Base-by-base conservation (phyloP, 2,113 vertebrate species). In the Rhinoptilus africanus region DNA sequence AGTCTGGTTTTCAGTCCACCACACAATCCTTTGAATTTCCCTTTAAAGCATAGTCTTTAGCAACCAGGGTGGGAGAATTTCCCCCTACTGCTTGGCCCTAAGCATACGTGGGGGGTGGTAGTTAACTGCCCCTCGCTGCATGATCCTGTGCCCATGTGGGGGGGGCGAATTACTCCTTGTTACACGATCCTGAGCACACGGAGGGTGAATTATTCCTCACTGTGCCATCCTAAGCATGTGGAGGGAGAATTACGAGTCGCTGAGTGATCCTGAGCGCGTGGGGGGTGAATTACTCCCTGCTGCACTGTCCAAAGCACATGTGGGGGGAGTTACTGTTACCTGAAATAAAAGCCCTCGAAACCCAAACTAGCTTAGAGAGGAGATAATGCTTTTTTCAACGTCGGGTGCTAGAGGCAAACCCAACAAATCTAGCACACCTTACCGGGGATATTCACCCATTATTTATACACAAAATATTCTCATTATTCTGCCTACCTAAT, bases 41-140 rank as follows among this genome's bases (percentile, higher is more conserved):
- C 45, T 3, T 24, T 13, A 32, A 0, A 11, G 14, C 21, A 15
- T 2, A 3, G 45, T 1, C 34, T 23, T 12, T 4, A 22, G 3
- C 23, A 50, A 7, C 7, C 2, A 1, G 1, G 12, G 15, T 12
- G 3, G 27, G 12, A 5, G 9, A 17, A 57, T 11, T 12, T 20
- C 19, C 23, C 39, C 19, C 14, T 7, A 6, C 2, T n/a, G 30
- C 41, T 9, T 2, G 4, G 14, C 4, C 20, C 12, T 4, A 4
- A 47, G 8, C 7, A 24, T 0, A 22, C 6, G 2, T 0, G 9
- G 1, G 6, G 0, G 6, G 3, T n/a, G 19, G 15, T 4, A 37
- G 8, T 3, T 18, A 10, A n/a, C 6, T 4, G 17, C 34, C 13
- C 39, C 66, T 50, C 7, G 2, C 1, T 13, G 10, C 30, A 12